These are phyloP conservation scores for Sympetrum striolatum DNA, from an alignment of 2,888 invertebrate species.

Conservation along the genomic window DNA sequence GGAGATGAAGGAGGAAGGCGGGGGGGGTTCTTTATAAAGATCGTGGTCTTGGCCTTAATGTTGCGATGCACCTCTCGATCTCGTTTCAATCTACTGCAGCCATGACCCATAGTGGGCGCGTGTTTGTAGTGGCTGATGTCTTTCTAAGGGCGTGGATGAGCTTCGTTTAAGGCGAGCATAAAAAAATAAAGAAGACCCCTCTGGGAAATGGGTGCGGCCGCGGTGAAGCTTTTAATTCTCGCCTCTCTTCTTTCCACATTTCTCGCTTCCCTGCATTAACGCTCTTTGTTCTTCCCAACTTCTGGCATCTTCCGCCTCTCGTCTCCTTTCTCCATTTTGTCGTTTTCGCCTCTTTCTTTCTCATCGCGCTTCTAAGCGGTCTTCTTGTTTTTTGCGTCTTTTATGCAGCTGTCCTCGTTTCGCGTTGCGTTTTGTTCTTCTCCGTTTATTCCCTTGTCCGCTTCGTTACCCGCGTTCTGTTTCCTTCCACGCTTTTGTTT, in stretches of 20 bases:
- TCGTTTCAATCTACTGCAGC: background rate
- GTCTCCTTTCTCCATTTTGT: background rate
- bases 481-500: background rate
- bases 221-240: background rate
- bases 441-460: background rate
- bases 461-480: background rate
- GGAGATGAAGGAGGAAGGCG: background rate
- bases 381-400: background rate
- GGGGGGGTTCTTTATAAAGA: background rate
- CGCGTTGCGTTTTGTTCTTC: background rate
- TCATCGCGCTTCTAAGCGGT: background rate
- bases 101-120: background rate
- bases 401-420: background rate
- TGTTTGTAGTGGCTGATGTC: background rate
- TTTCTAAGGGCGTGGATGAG: constrained; percentile 11
- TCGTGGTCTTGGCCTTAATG: background rate
- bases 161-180: background rate
- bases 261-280: background rate
- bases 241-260: background rate
- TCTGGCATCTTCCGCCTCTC: background rate
- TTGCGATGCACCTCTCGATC: background rate
- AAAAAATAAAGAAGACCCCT: background rate
- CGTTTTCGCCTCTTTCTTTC: too few relatives aligned
- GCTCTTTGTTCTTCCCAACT: background rate
- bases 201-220: constrained; percentile 7